Percentiles rank a stretch among this genome's conserved stretches.
Conservation (phyloP, 2,113 vertebrate genomes). For the Ivindomyrus marchei region DNA sequence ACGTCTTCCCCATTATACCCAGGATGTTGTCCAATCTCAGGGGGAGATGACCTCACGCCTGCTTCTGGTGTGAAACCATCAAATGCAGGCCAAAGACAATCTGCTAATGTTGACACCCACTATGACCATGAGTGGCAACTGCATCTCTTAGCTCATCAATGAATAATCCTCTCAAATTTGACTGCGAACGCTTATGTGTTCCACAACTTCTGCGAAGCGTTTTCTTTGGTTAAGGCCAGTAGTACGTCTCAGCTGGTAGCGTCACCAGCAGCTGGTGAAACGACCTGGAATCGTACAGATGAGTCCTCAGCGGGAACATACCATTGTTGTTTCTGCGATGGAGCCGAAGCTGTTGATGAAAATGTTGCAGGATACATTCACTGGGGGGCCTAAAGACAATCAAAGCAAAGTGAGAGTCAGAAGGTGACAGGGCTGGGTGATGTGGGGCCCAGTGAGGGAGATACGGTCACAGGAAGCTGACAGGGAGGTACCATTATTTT, state of each 20-base stretch:
- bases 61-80: neutral
- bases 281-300: neutral
- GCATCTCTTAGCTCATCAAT: neutral
- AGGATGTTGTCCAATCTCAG: neutral
- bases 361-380: slow-evolving; percentile 81
- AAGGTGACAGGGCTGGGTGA: neutral
- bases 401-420: slow-evolving; percentile 2
- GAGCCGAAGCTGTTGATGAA: slow-evolving; percentile 85
- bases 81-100: neutral
- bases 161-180: neutral
- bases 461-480: neutral
- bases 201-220: neutral
- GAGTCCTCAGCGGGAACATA: slow-evolving; percentile 45
- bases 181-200: neutral
- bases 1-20: neutral
- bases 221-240: neutral
- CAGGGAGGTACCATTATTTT: neutral
- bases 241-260: neutral
- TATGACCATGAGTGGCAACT: neutral
- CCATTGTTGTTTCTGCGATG: slow-evolving; percentile 81
- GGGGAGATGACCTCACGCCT: neutral
- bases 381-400: slow-evolving; percentile 66
- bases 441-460: neutral
- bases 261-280: neutral
- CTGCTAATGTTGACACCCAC: neutral